Evolutionary conservation across 2,888 invertebrate genomes (phyloP), one percentile per base, ranked within the genome.

Genomic region (Agriopis aurantiaria): DNA sequence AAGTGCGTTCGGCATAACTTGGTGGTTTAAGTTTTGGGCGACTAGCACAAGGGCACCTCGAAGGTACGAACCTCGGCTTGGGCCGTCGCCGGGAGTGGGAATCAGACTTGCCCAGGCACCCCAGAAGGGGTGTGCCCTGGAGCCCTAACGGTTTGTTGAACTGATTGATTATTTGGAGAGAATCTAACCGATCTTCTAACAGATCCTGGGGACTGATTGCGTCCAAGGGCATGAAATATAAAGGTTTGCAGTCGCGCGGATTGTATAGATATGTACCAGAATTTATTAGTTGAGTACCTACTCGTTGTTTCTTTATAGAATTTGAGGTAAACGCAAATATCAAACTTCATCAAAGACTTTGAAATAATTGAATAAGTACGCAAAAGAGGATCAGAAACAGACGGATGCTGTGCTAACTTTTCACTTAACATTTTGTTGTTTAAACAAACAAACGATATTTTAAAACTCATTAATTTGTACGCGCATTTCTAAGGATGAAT

Each of bases 341-440:
- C 40, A 66, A 72, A 69, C 64, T 69, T 67, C 46, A 64, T 69
- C 59, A 67, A 72, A 67, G 57, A 65, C 60, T 49, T 68, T 40
- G 62, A 65, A 71, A 66, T 64, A 63, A 72, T 65, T 65, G 59
- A 62, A 68, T 56, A 55, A 40, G 53, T 60, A 43, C 41, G 23
- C 41, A 51, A 68, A 59, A 64, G 41, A 45, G 56, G 49, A 65
- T 69, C 69, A 69, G 43, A 65, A 61, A 57, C 69, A 69, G 69
- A 56, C 69, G 69, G 69, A 61, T 61, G 68, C 45, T 69, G 52
- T 46, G 51, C 58, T 49, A 65, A 71, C 59, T 71, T 71, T 59
- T 53, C 63, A 48, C 55, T 65, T 60, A 60, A 41, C 14, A 41
- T 51, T 51, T 51, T 60, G 51, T 41, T 60, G 14, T 57, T 45